Conservation (phyloP, 2,113 vertebrate species). For the Sclerurus mexicanus region DNA sequence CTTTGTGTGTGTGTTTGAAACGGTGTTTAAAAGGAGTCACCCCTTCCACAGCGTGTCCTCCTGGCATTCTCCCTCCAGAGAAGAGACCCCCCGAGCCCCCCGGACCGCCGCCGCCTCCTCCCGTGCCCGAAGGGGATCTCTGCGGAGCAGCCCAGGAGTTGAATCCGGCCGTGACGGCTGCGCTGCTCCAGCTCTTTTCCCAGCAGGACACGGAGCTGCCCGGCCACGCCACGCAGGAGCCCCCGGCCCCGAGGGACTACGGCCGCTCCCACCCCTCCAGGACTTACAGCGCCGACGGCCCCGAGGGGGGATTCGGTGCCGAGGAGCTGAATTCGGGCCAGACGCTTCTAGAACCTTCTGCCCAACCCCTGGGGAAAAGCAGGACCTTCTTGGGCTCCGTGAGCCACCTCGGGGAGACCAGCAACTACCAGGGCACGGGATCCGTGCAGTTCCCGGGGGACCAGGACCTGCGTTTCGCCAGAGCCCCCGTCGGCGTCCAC, state of each 20-base stretch:
- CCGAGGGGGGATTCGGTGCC: slow-evolving; percentile 71
- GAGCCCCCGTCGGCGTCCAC: slow-evolving; percentile 68
- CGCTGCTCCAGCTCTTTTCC: slow-evolving; percentile 92
- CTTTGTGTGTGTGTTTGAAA: background rate
- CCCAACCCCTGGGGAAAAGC: slow-evolving; percentile 77
- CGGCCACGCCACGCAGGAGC: slow-evolving; percentile 67
- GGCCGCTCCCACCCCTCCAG: slow-evolving; percentile 68
- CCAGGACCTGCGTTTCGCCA: slow-evolving; percentile 93
- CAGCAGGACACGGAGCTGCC: slow-evolving; percentile 83
- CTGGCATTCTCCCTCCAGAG: slow-evolving; percentile 80
- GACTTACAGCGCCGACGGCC: slow-evolving; percentile 73
- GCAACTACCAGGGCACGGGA: slow-evolving; percentile 80
- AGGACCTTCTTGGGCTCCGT: slow-evolving; percentile 82
- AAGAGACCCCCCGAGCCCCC: slow-evolving; percentile 89
- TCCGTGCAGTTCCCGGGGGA: slow-evolving; percentile 90
- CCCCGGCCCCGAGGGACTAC: slow-evolving; percentile 65
- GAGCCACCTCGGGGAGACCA: slow-evolving; percentile 80
- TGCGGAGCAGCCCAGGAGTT: slow-evolving; percentile 77
- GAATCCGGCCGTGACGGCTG: slow-evolving; percentile 87
- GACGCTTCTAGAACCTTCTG: slow-evolving; percentile 73
- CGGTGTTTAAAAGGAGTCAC: slow-evolving; percentile 82
- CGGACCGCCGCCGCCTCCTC: slow-evolving; percentile 72
- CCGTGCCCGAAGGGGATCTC: slow-evolving; percentile 62
- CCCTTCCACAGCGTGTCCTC: slow-evolving; percentile 82
- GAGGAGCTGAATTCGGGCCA: slow-evolving; percentile 74